Conservation (phyloP, 92 coral and sea anemone species). For the Epizoanthus ramosus region DNA sequence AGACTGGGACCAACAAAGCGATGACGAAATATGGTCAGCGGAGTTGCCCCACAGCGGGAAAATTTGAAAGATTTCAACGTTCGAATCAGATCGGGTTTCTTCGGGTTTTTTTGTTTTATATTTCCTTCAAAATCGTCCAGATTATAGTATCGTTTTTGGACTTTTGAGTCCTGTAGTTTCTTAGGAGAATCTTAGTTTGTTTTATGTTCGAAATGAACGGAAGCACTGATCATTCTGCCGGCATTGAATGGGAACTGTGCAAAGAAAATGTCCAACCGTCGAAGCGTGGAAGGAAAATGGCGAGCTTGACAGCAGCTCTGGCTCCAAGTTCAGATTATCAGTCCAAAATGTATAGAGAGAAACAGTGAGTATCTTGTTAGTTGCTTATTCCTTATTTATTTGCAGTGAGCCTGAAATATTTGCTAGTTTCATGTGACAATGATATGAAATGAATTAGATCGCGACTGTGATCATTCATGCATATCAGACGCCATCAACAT, state of each 20-base stretch:
- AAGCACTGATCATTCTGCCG: constrained; percentile 53
- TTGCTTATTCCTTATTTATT: not conserved
- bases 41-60: constrained; percentile 66
- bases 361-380: constrained; percentile 69
- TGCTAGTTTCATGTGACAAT: no score
- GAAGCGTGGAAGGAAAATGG: constrained; percentile 92
- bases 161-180: not conserved
- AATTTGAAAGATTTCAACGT: constrained; percentile 70
- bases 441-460: no score
- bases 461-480: not conserved
- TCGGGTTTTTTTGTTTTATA: constrained; percentile 15
- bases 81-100: constrained; percentile 16
- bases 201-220: constrained; percentile 53
- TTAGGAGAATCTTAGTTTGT: not conserved
- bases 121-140: constrained; percentile 21
- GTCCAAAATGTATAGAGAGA: constrained; percentile 75
- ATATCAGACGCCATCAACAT: not conserved
- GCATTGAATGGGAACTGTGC: constrained; percentile 98
- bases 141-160: not conserved
- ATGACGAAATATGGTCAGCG: constrained; percentile 7
- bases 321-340: constrained; percentile 87
- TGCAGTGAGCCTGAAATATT: no score
- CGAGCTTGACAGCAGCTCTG: constrained; percentile 85
- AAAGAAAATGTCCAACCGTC: constrained; percentile 96
- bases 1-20: constrained; percentile 13